Conservation (phyloP, 2,113 vertebrate species). For the Ptyas mucosa region DNA sequence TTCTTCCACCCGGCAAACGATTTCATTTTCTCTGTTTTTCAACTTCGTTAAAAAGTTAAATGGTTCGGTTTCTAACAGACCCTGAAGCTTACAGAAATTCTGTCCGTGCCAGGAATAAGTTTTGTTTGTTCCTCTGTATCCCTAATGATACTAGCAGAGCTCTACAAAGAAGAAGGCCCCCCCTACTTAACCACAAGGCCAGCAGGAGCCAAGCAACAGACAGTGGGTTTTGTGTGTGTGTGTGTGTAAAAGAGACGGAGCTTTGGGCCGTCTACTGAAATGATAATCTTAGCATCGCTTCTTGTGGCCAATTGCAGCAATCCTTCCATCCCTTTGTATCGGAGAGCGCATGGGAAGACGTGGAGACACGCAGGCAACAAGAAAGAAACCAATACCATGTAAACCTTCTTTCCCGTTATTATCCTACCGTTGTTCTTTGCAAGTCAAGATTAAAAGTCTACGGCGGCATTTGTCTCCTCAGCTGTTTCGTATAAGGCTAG, state of each 20-base stretch:
- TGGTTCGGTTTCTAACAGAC: slow-evolving; percentile 53
- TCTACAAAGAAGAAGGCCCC: not conserved
- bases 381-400: not conserved
- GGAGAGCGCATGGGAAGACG: not conserved
- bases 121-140: slow-evolving; percentile 47
- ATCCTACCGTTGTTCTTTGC: not conserved
- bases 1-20: not conserved
- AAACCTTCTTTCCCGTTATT: not conserved
- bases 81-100: slow-evolving; percentile 44
- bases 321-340: not conserved
- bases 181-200: accelerated
- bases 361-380: not conserved
- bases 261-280: not conserved
- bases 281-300: not conserved
- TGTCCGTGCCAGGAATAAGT: slow-evolving; percentile 46
- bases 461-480: not conserved
- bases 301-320: accelerated
- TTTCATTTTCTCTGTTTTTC: slow-evolving; percentile 35
- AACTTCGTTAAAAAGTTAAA: not conserved
- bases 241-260: not conserved
- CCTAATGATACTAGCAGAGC: not conserved
- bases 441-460: not conserved
- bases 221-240: accelerated
- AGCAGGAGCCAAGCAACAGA: slow-evolving; percentile 1
- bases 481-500: not conserved